phyloP scores from a whole-genome alignment of 2,797 vertebrate species.

The Antennarius maculatus region DNA sequence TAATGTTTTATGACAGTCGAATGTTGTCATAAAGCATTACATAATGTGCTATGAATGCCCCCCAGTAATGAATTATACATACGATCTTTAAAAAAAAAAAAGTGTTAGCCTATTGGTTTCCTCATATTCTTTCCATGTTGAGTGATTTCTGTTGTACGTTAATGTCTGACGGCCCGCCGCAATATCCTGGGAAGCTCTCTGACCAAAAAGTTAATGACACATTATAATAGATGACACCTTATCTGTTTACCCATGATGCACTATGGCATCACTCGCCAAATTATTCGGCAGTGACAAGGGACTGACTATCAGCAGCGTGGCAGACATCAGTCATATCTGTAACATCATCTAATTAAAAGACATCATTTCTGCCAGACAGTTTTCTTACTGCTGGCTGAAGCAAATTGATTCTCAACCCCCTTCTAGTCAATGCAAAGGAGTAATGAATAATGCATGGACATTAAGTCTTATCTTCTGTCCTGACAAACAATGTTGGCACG shows the following conservation, averaged over 20 bases:
- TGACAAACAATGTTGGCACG: constrained; percentile 73
- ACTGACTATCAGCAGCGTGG: constrained; percentile 56
- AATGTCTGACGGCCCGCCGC: constrained; percentile 12
- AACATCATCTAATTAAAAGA: constrained; percentile 80
- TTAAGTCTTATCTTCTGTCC: constrained; percentile 73
- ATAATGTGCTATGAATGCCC: too few relatives aligned
- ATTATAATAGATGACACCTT: constrained; percentile 61
- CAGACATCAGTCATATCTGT: constrained; percentile 74
- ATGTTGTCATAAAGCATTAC: too few relatives aligned
- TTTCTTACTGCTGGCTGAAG: constrained; percentile 64
- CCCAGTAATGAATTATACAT: too few relatives aligned
- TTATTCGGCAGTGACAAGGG: constrained; percentile 54
- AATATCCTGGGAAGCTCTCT: constrained; percentile 26
- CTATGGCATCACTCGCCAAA: constrained; percentile 57
- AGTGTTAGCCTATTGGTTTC: neutral
- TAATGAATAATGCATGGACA: constrained; percentile 78
- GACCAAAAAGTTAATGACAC: constrained; percentile 56
- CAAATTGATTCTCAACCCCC: constrained; percentile 70
- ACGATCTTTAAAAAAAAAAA: neutral
- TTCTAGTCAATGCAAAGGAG: constrained; percentile 53
- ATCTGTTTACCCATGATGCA: constrained; percentile 72
- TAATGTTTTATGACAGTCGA: too few relatives aligned
- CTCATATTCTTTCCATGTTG: neutral
- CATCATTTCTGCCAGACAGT: constrained; percentile 69
- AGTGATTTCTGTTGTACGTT: constrained; percentile 5